Evolutionary conservation across 2,113 vertebrate genomes (phyloP), one percentile per base, ranked within the genome.

Genomic region (Agapornis roseicollis): DNA sequence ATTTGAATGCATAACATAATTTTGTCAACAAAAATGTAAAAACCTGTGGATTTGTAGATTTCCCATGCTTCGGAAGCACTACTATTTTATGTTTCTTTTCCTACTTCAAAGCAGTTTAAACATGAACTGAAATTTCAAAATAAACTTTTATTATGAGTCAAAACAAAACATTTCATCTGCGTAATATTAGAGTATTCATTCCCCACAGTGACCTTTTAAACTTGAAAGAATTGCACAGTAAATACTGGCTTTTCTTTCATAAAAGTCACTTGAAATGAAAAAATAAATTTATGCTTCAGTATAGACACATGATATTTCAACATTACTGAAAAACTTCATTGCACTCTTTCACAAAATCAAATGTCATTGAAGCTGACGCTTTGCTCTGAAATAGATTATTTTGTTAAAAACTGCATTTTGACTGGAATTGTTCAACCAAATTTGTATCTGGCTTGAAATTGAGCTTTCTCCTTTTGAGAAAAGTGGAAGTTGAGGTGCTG

Each of bases 161-260:
- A 96, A 96, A 88, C 79, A 93, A 91, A 95, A 74, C 23, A 81
- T 95, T 88, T 93, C 65, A 76, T 96, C 86, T 92, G 83, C 1
- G 0, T 86, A 88, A 87, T 28, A 90, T 78, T 85, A 93, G 77
- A 93, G n/a, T 56, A 86, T 85, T 96, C 77, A 56, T 86, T 92
- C 77, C 77, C 69, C 65, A 86, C 1, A 5, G 65, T 49, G 92
- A 84, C 87, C 89, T 92, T 97, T 93, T 93, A 91, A 90, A 95
- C 82, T 90, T 90, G 69, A 74, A 78, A 70, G 47, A 80, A 90
- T 93, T 93, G 52, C 85, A 88, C 88, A 90, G 86, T 80, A 96
- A 96, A 88, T 95, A 91, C 80, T 64, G 80, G n/a, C 42, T 90
- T 94, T 78, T 78, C 65, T 90, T 83, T 84, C 69, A 46, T 64